Evolutionary conservation across 2,888 invertebrate genomes (phyloP).

Genomic region (Coenonympha glycerion): DNA sequence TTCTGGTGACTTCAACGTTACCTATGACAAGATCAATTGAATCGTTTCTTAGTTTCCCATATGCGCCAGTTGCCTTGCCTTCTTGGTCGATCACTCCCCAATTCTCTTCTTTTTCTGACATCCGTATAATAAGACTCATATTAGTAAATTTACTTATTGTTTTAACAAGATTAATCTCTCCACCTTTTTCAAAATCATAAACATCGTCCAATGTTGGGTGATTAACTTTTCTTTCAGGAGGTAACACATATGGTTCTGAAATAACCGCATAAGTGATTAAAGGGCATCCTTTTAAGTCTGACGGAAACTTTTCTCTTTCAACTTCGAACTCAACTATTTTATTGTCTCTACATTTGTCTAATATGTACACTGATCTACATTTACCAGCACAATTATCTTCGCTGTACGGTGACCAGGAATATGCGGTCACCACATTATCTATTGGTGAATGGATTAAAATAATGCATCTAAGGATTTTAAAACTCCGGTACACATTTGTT

Average conservation of each 20-base stretch:
- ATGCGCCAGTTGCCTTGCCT: constrained; percentile 61
- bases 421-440: constrained; percentile 53
- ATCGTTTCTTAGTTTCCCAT: constrained; percentile 47
- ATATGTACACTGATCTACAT: constrained; percentile 57
- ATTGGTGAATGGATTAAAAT: constrained; percentile 54
- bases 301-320: constrained; percentile 57
- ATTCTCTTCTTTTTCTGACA: constrained; percentile 55
- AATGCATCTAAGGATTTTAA: constrained; percentile 60
- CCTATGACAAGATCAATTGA: constrained; percentile 61
- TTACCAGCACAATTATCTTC: constrained; percentile 58
- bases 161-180: constrained; percentile 66
- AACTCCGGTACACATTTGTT: constrained; percentile 57
- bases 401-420: constrained; percentile 66
- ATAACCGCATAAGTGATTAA: constrained; percentile 60
- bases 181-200: constrained; percentile 57
- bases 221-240: constrained; percentile 46
- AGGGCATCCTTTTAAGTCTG: constrained; percentile 62
- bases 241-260: constrained; percentile 69
- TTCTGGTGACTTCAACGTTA: constrained; percentile 65
- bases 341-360: constrained; percentile 57
- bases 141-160: constrained; percentile 67
- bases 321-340: constrained; percentile 43
- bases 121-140: constrained; percentile 58
- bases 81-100: constrained; percentile 57
- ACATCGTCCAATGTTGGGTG: constrained; percentile 47